Base-by-base conservation (phyloP, 2,888 invertebrate genomes). In the Nomada flava region DNA sequence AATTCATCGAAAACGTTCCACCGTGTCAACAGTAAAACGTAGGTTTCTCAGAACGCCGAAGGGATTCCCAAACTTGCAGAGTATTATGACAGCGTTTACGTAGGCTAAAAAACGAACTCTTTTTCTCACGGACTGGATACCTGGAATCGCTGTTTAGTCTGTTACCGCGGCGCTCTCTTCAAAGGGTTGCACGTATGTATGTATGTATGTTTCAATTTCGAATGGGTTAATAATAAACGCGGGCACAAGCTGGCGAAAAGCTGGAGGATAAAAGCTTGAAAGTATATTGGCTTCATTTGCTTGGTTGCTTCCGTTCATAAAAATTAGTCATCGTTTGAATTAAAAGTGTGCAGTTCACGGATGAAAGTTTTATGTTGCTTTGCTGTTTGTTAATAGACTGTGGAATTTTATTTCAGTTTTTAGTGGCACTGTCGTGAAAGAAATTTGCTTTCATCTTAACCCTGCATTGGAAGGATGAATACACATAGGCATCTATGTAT, bases 81-180 rank as follows among this genome's bases (percentile, higher is more conserved):
- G 62, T 83, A 86, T 86, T 83, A 78, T 82, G 84, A 84, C 84
- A 76, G 59, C 60, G 82, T 86, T 83, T 59, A 64, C 36, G 50
- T 60, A 3, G 62, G 76, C 13, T 53, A 73, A 83, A 83, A 82
- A 84, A 65, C 72, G 72, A 55, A 36, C 20, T 18, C 13, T 76
- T 76, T 86, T 86, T 79, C 84, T 79, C 75, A 60, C 76, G 20
- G 65, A 62, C 74, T 50, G 85, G 86, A 77, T 92, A 92, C 92
- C 91, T 90, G 89, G 91, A 91, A 92, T 72, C 79, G 88, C 86
- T 92, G 91, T 91, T 92, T 89, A 89, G 89, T 91, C 90, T 91
- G 91, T 92, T 90, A 72, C 77, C 68, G 65, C 79, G 83, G 76
- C 64, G 55, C 81, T 62, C 74, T 85, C 86, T 85, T 90, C 89